phyloP scores from a whole-genome alignment of 1,140 invertebrate genomes.

The Bacillus rossius region DNA sequence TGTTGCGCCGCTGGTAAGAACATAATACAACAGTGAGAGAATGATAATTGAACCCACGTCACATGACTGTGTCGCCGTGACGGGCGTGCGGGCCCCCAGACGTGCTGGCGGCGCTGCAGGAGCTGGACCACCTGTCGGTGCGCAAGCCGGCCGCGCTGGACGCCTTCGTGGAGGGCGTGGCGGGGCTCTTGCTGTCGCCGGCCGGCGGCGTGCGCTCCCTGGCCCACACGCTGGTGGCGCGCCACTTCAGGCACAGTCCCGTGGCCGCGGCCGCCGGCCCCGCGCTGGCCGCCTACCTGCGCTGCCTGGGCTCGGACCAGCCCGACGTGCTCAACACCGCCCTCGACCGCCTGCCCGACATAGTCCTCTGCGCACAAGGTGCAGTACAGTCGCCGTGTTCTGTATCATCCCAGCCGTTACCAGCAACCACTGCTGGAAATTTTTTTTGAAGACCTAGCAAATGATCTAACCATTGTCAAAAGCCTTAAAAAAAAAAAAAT shows the following conservation, averaged over 20 bases:
- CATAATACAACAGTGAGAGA: too few relatives aligned
- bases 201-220: constrained; percentile 57
- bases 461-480: too few relatives aligned
- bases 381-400: too few relatives aligned
- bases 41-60: too few relatives aligned
- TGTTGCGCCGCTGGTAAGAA: too few relatives aligned
- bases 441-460: too few relatives aligned
- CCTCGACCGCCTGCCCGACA: constrained; percentile 76
- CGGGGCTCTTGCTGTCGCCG: constrained; percentile 53
- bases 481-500: too few relatives aligned
- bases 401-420: too few relatives aligned
- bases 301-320: constrained; percentile 71
- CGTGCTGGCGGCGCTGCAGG: constrained; percentile 56
- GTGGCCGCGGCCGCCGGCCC: constrained; percentile 34
- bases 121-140: constrained; percentile 63
- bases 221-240: constrained; percentile 57
- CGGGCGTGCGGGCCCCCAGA: too few relatives aligned
- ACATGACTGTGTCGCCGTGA: too few relatives aligned
- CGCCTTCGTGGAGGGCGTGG: constrained; percentile 55
- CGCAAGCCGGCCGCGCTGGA: constrained; percentile 61
- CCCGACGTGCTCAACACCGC: constrained; percentile 72
- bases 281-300: constrained; percentile 61
- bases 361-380: constrained; percentile 74
- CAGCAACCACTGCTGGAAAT: too few relatives aligned
- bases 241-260: constrained; percentile 61